phyloP scores from a whole-genome alignment of 2,888 invertebrate species.

The Acrobasis consociella region DNA sequence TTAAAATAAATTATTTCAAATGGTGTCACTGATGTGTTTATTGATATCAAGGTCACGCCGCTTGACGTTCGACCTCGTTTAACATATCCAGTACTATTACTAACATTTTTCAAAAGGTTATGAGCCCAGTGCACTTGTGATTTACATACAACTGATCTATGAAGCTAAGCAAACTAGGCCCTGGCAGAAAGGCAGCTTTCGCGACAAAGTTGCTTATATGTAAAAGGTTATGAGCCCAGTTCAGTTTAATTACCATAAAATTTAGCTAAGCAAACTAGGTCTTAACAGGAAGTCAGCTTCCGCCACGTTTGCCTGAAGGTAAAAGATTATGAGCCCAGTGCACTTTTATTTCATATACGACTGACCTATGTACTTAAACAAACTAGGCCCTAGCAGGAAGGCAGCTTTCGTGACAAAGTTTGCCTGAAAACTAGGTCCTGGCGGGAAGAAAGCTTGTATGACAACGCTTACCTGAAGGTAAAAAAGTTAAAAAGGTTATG shows the following conservation, averaged over 20 bases:
- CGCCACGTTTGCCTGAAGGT: no score
- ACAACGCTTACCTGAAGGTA: slow-evolving; percentile 94
- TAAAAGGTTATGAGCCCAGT: no score
- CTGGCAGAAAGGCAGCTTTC: slow-evolving; percentile 93
- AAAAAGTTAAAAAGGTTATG: no score
- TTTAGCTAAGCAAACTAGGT: no score
- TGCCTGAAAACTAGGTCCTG: slow-evolving; percentile 97
- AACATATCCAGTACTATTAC: no score
- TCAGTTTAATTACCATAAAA: no score
- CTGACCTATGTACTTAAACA: slow-evolving; percentile 89
- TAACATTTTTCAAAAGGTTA: no score
- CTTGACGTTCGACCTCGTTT: no score
- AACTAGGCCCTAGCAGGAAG: slow-evolving; percentile 95
- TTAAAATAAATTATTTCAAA: no score
- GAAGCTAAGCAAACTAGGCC: slow-evolving; percentile 97
- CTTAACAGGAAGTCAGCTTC: no score
- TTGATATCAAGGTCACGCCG: no score
- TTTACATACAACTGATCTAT: slow-evolving; percentile 49
- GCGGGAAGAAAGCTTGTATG: slow-evolving; percentile 92
- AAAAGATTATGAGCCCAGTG: neutral
- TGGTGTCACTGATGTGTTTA: no score
- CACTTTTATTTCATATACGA: neutral
- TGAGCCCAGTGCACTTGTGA: neutral
- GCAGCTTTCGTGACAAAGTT: slow-evolving; percentile 92
- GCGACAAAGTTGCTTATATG: slow-evolving; percentile 92